phyloP scores from a whole-genome alignment of 2,888 invertebrate genomes.

The Drymonia ruficornis region DNA sequence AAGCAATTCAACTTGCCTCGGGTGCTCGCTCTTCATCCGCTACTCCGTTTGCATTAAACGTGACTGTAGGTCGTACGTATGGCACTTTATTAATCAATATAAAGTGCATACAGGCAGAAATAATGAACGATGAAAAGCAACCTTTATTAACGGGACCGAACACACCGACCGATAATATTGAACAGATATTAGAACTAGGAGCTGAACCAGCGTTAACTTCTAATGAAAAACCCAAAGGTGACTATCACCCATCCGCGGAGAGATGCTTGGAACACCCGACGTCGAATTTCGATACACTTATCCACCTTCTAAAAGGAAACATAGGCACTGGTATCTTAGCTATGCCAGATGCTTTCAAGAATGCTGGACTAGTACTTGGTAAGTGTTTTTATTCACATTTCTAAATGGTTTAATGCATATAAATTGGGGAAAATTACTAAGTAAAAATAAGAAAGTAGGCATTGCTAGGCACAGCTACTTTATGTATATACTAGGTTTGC shows the following conservation, averaged over 20 bases:
- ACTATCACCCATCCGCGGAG: constrained; percentile 86
- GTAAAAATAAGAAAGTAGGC: too few relatives aligned
- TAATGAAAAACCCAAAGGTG: constrained; percentile 61
- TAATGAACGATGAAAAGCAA: constrained; percentile 89
- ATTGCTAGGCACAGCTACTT: too few relatives aligned
- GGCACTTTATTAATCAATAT: constrained; percentile 13
- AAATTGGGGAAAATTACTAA: too few relatives aligned
- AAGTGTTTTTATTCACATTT: constrained; percentile 38
- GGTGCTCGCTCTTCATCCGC: constrained; percentile 1
- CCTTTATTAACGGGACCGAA: constrained; percentile 85
- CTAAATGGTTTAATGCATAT: neutral
- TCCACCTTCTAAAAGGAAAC: constrained; percentile 90
- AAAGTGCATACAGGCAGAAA: neutral
- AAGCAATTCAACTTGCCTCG: too few relatives aligned
- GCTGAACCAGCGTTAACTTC: constrained; percentile 52
- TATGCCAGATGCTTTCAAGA: constrained; percentile 97
- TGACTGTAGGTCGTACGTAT: constrained; percentile 34
- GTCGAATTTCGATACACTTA: constrained; percentile 91
- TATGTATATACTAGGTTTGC: too few relatives aligned
- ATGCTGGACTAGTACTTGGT: constrained; percentile 95
- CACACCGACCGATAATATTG: constrained; percentile 61
- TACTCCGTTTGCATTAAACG: constrained; percentile 25
- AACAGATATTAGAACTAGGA: constrained; percentile 67
- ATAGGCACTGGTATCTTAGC: constrained; percentile 98
- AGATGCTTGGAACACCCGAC: constrained; percentile 91